phyloP scores from a whole-genome alignment of 2,888 invertebrate genomes.

The Heliconius erato region DNA sequence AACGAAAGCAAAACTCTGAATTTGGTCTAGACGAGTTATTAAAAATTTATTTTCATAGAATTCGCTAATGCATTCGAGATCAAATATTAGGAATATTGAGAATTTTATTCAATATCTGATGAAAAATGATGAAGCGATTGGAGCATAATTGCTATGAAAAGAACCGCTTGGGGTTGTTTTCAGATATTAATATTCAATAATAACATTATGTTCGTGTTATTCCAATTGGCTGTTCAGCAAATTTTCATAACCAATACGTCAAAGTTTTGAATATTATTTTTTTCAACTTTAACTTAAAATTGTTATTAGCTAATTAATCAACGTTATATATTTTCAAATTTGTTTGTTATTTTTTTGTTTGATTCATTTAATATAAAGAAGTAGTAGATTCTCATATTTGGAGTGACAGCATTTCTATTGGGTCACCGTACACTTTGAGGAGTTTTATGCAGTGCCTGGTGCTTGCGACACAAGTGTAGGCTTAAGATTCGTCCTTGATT shows the following conservation, averaged over 20 bases:
- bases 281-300: neutral
- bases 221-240: conserved; percentile 23
- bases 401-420: no score
- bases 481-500: no score
- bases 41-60: conserved; percentile 77
- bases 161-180: conserved; percentile 33
- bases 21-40: conserved; percentile 83
- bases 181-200: conserved; percentile 30
- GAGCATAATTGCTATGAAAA: conserved; percentile 26
- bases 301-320: neutral
- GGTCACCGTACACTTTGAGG: no score
- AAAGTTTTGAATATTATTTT: neutral
- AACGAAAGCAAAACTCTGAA: conserved; percentile 69
- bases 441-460: no score
- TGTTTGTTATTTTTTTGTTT: neutral
- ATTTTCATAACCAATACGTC: conserved; percentile 15
- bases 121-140: conserved; percentile 28
- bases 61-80: conserved; percentile 67
- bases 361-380: no score
- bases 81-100: conserved; percentile 51
- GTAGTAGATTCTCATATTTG: no score
- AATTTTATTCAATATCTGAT: conserved; percentile 38
- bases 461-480: no score
- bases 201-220: conserved; percentile 24
- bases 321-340: neutral